Percentiles rank a stretch among this genome's conserved stretches.
Evolutionary conservation across 2,888 invertebrate species (phyloP).

Genomic region (Marronus borbonicus): DNA sequence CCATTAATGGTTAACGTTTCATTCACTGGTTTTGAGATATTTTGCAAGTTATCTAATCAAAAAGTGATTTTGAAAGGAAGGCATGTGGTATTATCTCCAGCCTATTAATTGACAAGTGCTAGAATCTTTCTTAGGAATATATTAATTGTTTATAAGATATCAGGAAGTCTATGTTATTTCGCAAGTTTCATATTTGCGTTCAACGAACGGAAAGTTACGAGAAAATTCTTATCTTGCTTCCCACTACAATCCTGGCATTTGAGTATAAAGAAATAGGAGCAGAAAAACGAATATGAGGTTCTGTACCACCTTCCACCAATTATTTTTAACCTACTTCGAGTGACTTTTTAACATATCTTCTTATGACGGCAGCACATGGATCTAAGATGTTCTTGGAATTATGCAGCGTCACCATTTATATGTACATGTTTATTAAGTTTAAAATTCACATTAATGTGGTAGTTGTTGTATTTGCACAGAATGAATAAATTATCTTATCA

Average conservation of each 20-base stretch:
- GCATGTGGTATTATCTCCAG: too few species aligned
- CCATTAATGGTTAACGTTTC: too few species aligned
- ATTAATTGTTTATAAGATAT: too few species aligned
- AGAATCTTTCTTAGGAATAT: too few species aligned
- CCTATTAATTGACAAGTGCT: too few species aligned
- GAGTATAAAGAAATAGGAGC: not conserved
- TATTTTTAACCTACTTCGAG: not conserved
- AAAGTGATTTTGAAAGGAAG: too few species aligned
- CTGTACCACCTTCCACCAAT: too few species aligned
- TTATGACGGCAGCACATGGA: not conserved
- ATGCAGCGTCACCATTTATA: not conserved
- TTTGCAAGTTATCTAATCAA: too few species aligned
- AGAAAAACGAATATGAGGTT: too few species aligned
- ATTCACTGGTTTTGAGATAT: too few species aligned
- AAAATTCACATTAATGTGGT: slow-evolving; percentile 37
- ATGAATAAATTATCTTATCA: slow-evolving; percentile 55
- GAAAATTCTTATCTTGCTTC: slow-evolving; percentile 13
- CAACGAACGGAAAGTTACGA: not conserved
- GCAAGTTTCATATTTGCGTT: too few species aligned
- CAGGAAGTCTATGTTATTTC: too few species aligned
- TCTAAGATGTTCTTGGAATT: not conserved
- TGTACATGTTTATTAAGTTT: slow-evolving; percentile 19
- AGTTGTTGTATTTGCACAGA: slow-evolving; percentile 53
- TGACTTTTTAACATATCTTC: not conserved
- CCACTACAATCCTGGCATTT: not conserved